A percentile compares a stretch with the other conserved stretches of the same genome.
phyloP scores from a whole-genome alignment of 2,113 vertebrate species.

The Chaetodon auriga region DNA sequence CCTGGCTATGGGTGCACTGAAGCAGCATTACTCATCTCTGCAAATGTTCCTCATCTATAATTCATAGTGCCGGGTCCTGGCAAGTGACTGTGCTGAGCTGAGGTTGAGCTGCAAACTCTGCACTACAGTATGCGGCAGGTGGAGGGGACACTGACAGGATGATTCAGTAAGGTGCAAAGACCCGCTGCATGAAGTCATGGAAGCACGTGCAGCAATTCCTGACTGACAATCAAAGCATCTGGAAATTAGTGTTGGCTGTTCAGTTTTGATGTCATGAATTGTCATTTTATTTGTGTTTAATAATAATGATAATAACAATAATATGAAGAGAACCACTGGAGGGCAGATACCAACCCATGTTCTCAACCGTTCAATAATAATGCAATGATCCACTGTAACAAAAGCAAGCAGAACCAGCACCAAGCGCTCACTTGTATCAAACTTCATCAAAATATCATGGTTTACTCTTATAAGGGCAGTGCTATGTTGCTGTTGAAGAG shows the following conservation, averaged over 20 bases:
- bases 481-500: no score
- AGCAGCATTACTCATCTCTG: slow-evolving; percentile 68
- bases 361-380: no score
- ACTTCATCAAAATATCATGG: no score
- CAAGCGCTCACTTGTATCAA: no score
- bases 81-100: slow-evolving; percentile 72
- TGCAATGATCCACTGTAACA: no score
- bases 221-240: not conserved
- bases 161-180: slow-evolving; percentile 21
- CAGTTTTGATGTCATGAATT: not conserved
- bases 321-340: no score
- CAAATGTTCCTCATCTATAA: slow-evolving; percentile 82
- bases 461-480: no score
- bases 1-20: slow-evolving; percentile 55
- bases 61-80: slow-evolving; percentile 75
- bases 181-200: slow-evolving; percentile 2
- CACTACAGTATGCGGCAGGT: slow-evolving; percentile 58
- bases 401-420: no score
- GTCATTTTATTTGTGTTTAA: not conserved
- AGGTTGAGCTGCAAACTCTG: slow-evolving; percentile 59
- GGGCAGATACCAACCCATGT: no score
- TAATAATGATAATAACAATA: not conserved
- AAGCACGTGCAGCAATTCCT: not conserved
- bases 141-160: slow-evolving; percentile 35
- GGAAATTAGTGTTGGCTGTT: not conserved